These are phyloP conservation scores for Pavo muticus DNA, from an alignment of 2,113 vertebrate species.

Conservation along the genomic window DNA sequence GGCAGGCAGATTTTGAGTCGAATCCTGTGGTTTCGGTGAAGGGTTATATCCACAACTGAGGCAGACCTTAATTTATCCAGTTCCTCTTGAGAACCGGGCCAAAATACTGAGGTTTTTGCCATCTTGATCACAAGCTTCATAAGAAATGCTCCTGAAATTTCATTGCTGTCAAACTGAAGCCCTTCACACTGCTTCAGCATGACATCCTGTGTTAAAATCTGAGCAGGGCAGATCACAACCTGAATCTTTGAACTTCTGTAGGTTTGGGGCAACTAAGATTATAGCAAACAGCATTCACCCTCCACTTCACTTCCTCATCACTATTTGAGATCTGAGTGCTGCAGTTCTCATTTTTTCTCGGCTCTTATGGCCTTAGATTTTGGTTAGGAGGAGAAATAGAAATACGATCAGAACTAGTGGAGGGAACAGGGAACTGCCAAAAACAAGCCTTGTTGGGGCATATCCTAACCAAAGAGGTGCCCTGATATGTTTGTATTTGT, in stretches of 20 bases:
- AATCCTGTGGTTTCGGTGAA: conserved; percentile 67
- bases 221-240: not conserved
- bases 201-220: conserved; percentile 26
- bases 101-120: conserved; percentile 63
- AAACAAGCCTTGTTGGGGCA: not conserved
- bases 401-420: not conserved
- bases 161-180: conserved; percentile 32
- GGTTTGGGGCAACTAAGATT: not conserved
- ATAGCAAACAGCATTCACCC: not conserved
- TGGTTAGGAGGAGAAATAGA: conserved; percentile 14
- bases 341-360: not conserved
- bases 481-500: not conserved
- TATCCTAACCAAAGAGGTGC: not conserved
- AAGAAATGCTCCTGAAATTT: conserved; percentile 33
- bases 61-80: conserved; percentile 62
- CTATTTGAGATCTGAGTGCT: not conserved
- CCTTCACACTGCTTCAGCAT: not conserved
- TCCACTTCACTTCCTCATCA: not conserved
- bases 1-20: conserved; percentile 41
- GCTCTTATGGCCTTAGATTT: conserved; percentile 1
- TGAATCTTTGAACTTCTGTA: not conserved
- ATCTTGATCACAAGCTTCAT: conserved; percentile 37
- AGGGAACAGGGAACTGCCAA: conserved; percentile 5
- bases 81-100: conserved; percentile 61
- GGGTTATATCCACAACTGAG: conserved; percentile 64